Evolutionary conservation across 2,888 invertebrate species (phyloP).

Genomic region (Lissonota sp.): DNA sequence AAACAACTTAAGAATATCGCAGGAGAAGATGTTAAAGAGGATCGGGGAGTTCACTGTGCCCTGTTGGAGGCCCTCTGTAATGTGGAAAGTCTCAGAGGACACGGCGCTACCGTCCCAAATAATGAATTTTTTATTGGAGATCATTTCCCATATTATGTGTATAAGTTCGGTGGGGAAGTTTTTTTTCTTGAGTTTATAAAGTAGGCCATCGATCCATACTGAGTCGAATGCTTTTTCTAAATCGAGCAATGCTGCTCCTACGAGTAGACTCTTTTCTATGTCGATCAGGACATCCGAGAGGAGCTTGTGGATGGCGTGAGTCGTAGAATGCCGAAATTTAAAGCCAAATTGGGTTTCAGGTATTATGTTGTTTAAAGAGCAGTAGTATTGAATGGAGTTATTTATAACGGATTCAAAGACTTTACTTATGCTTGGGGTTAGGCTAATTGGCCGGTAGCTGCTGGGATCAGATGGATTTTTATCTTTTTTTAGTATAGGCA

Average conservation of each 20-base stretch:
- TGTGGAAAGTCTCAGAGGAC: constrained; percentile 56
- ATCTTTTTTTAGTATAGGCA: constrained; percentile 61
- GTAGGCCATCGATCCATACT: background rate
- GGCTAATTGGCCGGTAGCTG: constrained; percentile 58
- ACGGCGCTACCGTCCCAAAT: constrained; percentile 29
- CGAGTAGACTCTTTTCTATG: constrained; percentile 9
- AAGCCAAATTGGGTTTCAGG: constrained; percentile 60
- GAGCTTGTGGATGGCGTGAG: constrained; percentile 38
- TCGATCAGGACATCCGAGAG: constrained; percentile 23
- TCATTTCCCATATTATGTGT: constrained; percentile 16
- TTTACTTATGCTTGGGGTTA: constrained; percentile 54
- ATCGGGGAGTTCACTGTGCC: background rate
- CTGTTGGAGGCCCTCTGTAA: background rate
- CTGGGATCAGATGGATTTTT: background rate
- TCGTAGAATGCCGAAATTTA: constrained; percentile 11
- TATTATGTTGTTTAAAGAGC: constrained; percentile 31
- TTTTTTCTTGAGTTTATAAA: background rate
- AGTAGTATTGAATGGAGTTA: background rate
- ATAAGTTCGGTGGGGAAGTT: constrained; percentile 19
- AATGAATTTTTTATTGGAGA: constrained; percentile 9
- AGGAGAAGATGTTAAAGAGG: background rate
- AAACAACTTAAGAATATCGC: background rate
- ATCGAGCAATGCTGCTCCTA: constrained; percentile 34
- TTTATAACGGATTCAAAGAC: constrained; percentile 56
- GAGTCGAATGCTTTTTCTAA: constrained; percentile 13